Conservation (phyloP, 2,113 vertebrate species). For the Corythoichthys intestinalis region DNA sequence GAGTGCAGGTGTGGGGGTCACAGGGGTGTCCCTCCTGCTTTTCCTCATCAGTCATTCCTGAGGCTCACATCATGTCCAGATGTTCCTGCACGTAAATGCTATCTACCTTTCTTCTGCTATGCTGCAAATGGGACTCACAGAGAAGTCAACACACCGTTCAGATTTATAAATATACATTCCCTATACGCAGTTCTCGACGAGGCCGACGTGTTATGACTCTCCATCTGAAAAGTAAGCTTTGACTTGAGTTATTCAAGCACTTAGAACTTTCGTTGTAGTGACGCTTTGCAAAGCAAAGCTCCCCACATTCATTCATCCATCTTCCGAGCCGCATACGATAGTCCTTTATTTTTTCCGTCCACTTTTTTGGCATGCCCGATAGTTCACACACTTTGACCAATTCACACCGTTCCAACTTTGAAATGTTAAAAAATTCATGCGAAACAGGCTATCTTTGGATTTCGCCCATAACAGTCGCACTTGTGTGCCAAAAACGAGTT, state of each 20-base stretch:
- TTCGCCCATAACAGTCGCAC: too few species aligned
- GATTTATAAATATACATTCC: constrained; percentile 12
- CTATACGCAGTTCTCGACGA: constrained; percentile 18
- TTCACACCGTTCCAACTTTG: too few species aligned
- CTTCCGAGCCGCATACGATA: too few species aligned
- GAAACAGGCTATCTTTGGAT: too few species aligned
- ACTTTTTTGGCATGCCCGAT: too few species aligned
- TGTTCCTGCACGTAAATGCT: constrained; percentile 36
- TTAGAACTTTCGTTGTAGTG: constrained; percentile 19
- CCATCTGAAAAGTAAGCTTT: constrained; percentile 2
- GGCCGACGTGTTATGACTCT: constrained; percentile 26
- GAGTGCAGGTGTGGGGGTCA: constrained; percentile 20
- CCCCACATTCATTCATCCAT: too few species aligned
- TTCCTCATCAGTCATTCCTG: constrained; percentile 33
- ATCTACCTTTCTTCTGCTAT: constrained; percentile 4
- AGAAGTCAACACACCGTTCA: constrained; percentile 10
- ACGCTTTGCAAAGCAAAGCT: too few species aligned
- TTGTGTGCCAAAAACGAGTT: too few species aligned
- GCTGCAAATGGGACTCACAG: background rate
- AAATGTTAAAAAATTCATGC: too few species aligned
- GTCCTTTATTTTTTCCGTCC: too few species aligned
- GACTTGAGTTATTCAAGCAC: constrained; percentile 20
- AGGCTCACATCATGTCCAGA: constrained; percentile 44
- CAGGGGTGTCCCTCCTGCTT: constrained; percentile 22
- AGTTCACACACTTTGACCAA: too few species aligned